phyloP scores from a whole-genome alignment of 2,888 invertebrate genomes.

The Acleris holmiana region DNA sequence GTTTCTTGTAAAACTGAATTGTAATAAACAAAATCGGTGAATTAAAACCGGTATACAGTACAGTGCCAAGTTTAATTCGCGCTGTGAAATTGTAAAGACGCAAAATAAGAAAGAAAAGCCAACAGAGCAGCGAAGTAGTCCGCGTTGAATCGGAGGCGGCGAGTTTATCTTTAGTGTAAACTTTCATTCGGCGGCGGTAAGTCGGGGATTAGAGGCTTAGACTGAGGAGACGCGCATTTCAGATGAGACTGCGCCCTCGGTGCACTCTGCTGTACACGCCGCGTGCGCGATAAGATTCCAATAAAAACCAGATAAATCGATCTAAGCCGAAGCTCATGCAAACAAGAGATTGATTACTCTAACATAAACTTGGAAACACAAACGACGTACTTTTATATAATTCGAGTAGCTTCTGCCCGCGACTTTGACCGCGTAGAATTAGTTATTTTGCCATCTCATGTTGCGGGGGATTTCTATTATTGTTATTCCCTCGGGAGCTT shows the following conservation, averaged over 20 bases:
- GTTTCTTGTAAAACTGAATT: neutral
- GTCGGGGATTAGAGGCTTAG: conserved; percentile 59
- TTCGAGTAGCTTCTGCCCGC: too few relatives aligned
- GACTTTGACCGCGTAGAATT: too few relatives aligned
- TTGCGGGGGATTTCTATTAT: too few relatives aligned
- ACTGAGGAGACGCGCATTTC: conserved; percentile 46
- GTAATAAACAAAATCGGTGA: too few relatives aligned
- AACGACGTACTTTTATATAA: too few relatives aligned
- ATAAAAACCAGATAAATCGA: too few relatives aligned
- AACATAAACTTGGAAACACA: too few relatives aligned
- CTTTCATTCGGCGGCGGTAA: conserved; percentile 67
- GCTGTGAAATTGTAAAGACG: conserved; percentile 31
- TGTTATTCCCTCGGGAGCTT: too few relatives aligned
- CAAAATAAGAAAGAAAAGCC: conserved; percentile 37
- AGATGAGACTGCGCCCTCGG: conserved; percentile 20
- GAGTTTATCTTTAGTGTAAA: conserved; percentile 73
- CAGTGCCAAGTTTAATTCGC: conserved; percentile 22
- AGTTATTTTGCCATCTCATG: too few relatives aligned
- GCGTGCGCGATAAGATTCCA: neutral
- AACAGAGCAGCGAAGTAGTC: conserved; percentile 43
- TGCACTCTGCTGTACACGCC: neutral
- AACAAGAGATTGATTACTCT: too few relatives aligned
- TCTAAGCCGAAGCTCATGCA: too few relatives aligned
- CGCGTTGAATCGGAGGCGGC: conserved; percentile 47
- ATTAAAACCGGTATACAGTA: neutral